Evolutionary conservation across 2,113 vertebrate genomes (phyloP).

Genomic region (Phainopepla nitens): DNA sequence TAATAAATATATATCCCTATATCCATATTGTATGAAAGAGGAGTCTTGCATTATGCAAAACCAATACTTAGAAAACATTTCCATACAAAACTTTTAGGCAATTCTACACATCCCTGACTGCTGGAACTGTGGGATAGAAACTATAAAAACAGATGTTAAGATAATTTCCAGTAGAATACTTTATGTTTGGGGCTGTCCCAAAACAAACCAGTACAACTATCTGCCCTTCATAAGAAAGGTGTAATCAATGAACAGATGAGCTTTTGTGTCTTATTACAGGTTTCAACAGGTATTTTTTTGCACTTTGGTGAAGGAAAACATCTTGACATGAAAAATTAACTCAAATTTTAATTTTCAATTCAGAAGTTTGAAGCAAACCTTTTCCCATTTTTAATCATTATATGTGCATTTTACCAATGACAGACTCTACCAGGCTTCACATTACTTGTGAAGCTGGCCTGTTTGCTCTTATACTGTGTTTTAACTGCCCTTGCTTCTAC

Average conservation of each 20-base stretch:
- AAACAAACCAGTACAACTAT: not conserved
- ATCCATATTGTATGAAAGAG: not conserved
- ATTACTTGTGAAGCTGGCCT: not conserved
- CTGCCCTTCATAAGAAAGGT: not conserved
- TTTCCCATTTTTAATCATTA: not conserved
- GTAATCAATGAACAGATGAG: not conserved
- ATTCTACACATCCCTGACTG: not conserved
- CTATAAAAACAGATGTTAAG: not conserved
- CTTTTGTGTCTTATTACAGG: not conserved
- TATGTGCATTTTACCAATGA: not conserved
- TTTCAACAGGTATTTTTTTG: not conserved
- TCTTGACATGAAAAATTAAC: not conserved
- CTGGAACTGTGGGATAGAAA: not conserved
- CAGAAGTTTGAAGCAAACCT: accelerated
- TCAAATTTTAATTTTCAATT: not conserved
- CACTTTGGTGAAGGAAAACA: not conserved
- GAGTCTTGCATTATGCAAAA: not conserved
- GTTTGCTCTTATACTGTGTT: not conserved
- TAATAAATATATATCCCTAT: not conserved
- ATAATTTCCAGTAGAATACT: not conserved
- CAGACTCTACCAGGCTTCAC: not conserved
- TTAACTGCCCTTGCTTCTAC: not conserved
- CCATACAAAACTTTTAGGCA: not conserved
- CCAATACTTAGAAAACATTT: not conserved
- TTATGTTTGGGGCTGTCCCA: not conserved